phyloP scores from a whole-genome alignment of 2,888 invertebrate genomes.

The Rhagophthalmus giganteus region DNA sequence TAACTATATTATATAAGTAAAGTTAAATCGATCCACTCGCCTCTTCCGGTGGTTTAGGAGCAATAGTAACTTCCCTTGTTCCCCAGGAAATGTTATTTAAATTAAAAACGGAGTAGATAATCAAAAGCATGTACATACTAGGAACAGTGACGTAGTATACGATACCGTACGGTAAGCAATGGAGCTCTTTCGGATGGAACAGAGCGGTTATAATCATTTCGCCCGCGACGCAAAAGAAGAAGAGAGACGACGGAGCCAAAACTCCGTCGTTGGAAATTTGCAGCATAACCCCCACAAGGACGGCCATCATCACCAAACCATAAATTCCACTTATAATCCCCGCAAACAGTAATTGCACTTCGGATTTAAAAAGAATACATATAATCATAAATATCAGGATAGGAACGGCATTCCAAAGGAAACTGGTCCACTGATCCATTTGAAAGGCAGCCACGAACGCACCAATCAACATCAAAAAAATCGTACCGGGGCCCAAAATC shows the following conservation, averaged over 20 bases:
- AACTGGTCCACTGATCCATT: constrained; percentile 68
- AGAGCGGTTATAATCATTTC: constrained; percentile 68
- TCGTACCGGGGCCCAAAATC: constrained; percentile 79
- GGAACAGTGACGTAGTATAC: constrained; percentile 92
- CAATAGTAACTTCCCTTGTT: constrained; percentile 74
- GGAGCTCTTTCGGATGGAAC: constrained; percentile 79
- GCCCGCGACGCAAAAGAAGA: constrained; percentile 73
- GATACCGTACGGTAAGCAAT: constrained; percentile 72
- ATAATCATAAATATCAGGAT: constrained; percentile 66
- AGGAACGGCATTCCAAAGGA: constrained; percentile 70
- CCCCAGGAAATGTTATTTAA: constrained; percentile 95
- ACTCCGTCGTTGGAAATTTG: constrained; percentile 80
- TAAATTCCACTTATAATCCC: constrained; percentile 76
- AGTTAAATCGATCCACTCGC: too few species aligned
- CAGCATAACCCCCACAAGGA: constrained; percentile 76
- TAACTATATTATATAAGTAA: too few species aligned
- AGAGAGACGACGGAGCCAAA: constrained; percentile 81
- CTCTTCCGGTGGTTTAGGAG: constrained; percentile 32
- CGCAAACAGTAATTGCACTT: constrained; percentile 72
- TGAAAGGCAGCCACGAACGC: constrained; percentile 79
- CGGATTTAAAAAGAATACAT: constrained; percentile 69
- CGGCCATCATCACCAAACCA: constrained; percentile 85
- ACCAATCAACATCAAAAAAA: constrained; percentile 81
- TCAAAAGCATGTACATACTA: constrained; percentile 90
- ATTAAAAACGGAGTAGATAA: constrained; percentile 91